These are phyloP conservation scores for Acrocephalus arundinaceus DNA, from an alignment of 2,113 vertebrate species.

Conservation along the genomic window DNA sequence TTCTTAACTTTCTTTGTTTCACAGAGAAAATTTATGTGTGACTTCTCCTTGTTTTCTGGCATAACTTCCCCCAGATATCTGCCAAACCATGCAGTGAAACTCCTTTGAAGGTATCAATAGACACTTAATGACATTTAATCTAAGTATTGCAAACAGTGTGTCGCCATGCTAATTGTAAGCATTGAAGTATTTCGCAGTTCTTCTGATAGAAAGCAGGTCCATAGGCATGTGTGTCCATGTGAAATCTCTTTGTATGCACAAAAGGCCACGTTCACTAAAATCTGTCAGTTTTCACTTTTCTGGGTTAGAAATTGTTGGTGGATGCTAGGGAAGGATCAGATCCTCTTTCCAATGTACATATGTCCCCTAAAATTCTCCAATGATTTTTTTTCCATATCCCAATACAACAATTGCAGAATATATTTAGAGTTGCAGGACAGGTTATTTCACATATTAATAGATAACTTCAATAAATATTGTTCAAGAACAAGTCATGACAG, in stretches of 20 bases:
- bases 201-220: neutral
- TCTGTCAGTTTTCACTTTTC: neutral
- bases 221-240: neutral
- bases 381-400: fast-evolving
- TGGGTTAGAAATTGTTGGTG: neutral
- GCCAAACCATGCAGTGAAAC: neutral
- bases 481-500: neutral
- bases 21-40: neutral
- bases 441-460: neutral
- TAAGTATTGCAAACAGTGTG: neutral
- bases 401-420: neutral
- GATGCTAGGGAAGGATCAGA: neutral
- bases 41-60: neutral
- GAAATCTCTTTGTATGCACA: neutral
- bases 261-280: neutral
- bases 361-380: neutral
- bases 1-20: neutral
- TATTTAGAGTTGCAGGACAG: neutral
- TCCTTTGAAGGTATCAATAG: neutral
- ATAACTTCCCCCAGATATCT: neutral
- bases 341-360: neutral
- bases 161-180: neutral
- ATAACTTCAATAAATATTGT: neutral
- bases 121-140: neutral
- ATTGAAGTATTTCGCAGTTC: neutral